phyloP scores from a whole-genome alignment of 2,888 invertebrate genomes.

The Heliconius ismenius region DNA sequence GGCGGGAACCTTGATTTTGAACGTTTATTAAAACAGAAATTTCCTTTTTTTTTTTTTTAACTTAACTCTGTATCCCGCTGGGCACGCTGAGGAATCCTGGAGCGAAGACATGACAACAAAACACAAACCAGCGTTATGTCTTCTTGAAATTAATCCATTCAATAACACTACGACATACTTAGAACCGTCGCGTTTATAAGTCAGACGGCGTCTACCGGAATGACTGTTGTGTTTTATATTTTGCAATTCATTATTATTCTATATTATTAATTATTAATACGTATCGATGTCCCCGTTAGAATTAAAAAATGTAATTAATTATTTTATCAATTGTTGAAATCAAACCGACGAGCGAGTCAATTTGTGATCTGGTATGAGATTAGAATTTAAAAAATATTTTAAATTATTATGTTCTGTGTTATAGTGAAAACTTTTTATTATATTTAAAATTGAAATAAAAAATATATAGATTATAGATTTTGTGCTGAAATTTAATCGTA shows the following conservation, averaged over 20 bases:
- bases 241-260: too few species aligned
- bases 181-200: background rate
- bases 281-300: too few species aligned
- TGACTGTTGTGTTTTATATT: background rate
- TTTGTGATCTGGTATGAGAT: background rate
- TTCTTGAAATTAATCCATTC: background rate
- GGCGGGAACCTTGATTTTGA: slow-evolving; percentile 72
- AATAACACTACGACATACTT: background rate
- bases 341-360: background rate
- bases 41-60: background rate
- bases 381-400: background rate
- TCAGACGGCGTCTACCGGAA: background rate
- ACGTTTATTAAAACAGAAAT: background rate
- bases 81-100: too few species aligned
- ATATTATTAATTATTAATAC: too few species aligned
- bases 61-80: background rate
- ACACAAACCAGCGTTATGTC: too few species aligned
- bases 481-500: background rate
- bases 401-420: background rate
- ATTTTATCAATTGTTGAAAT: background rate
- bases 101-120: too few species aligned
- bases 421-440: background rate
- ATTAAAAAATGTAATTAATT: too few species aligned
- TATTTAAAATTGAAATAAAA: background rate
- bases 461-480: background rate